Evolutionary conservation across 2,113 vertebrate species (phyloP).

Genomic region (Tapirus terrestris): DNA sequence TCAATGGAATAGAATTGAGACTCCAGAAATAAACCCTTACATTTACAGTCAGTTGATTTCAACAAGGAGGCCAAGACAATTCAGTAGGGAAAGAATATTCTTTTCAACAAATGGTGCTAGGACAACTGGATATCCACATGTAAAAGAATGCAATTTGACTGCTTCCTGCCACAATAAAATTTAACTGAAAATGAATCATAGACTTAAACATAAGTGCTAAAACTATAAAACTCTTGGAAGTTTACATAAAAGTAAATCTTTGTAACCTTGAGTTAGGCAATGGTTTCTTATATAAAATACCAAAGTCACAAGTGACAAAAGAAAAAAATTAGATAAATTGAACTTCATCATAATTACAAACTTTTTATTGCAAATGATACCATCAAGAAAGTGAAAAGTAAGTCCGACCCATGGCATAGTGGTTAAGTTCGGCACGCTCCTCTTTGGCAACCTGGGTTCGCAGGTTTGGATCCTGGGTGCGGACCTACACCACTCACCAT

Average conservation of each 20-base stretch:
- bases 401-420: no score
- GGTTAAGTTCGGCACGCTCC: no score
- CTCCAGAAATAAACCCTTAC: not conserved
- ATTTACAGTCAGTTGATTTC: conserved; percentile 2
- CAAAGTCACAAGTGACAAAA: not conserved
- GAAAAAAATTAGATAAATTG: not conserved
- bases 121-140: not conserved
- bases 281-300: conserved; percentile 1
- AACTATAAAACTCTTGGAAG: conserved; percentile 25
- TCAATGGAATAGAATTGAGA: not conserved
- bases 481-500: no score
- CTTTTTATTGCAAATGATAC: not conserved
- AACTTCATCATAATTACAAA: conserved; percentile 33
- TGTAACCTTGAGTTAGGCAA: not conserved
- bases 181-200: conserved; percentile 10
- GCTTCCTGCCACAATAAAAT: not conserved
- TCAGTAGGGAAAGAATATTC: not conserved
- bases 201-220: not conserved
- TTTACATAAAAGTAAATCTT: conserved; percentile 23
- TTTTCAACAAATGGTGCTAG: not conserved
- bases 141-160: conserved; percentile 17
- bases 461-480: no score
- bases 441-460: no score
- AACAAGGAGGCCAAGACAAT: not conserved
- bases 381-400: conserved; percentile 11